phyloP scores from a whole-genome alignment of 2,888 invertebrate genomes.

The Brachyopa scutellaris region DNA sequence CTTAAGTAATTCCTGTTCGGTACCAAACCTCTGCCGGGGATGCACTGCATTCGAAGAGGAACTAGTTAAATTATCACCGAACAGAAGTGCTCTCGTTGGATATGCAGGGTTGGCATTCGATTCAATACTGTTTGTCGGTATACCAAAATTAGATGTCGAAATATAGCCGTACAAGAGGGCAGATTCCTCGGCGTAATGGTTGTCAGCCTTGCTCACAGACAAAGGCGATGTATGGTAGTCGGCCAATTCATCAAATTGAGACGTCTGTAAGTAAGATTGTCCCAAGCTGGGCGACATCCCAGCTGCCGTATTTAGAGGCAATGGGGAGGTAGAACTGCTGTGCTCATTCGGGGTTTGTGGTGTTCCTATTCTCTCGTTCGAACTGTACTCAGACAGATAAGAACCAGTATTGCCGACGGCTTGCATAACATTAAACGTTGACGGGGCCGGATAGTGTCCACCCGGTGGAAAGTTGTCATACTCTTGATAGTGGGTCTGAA shows the following conservation, averaged over 20 bases:
- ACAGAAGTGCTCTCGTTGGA: constrained; percentile 82
- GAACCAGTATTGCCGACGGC: constrained; percentile 73
- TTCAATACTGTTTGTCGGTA: constrained; percentile 75
- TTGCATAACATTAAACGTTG: constrained; percentile 75
- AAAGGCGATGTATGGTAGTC: constrained; percentile 86
- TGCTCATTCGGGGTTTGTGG: constrained; percentile 84
- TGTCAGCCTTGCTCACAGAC: constrained; percentile 84
- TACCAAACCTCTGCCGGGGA: constrained; percentile 84
- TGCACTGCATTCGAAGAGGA: constrained; percentile 77
- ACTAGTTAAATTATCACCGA: constrained; percentile 83
- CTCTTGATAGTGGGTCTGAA: constrained; percentile 83
- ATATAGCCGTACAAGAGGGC: constrained; percentile 86
- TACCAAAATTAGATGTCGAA: constrained; percentile 85
- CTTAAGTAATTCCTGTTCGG: constrained; percentile 87
- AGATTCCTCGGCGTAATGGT: constrained; percentile 86
- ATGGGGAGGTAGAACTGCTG: constrained; percentile 83
- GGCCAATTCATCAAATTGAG: constrained; percentile 80
- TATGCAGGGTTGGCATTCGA: constrained; percentile 81
- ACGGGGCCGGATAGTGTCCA: constrained; percentile 81
- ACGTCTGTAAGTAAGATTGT: constrained; percentile 81
- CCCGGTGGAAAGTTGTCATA: constrained; percentile 84
- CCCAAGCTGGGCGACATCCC: constrained; percentile 77
- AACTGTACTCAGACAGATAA: constrained; percentile 76
- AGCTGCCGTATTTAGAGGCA: constrained; percentile 81
- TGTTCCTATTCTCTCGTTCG: constrained; percentile 82